phyloP scores from a whole-genome alignment of 1,140 invertebrate species.

The Heliothis subflexa region DNA sequence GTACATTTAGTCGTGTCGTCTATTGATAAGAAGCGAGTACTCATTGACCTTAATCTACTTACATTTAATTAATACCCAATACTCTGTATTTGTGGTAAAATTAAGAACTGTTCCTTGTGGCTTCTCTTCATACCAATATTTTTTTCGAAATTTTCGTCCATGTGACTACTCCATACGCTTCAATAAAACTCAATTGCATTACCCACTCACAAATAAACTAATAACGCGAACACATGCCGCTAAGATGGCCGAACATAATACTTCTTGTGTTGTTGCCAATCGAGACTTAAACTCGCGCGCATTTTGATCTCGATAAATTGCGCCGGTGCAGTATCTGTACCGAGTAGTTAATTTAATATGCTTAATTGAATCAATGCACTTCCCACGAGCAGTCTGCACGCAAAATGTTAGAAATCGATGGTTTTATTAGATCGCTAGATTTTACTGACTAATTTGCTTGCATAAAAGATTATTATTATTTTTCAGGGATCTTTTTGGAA shows the following conservation, averaged over 20 bases:
- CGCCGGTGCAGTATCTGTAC: conserved; percentile 52
- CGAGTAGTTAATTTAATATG: conserved; percentile 57
- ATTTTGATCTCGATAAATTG: conserved; percentile 51
- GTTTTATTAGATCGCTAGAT: conserved; percentile 14
- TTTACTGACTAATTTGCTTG: background rate
- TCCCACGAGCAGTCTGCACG: conserved; percentile 63
- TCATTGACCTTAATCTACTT: background rate
- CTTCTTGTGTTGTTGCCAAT: conserved; percentile 51
- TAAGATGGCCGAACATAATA: conserved; percentile 51
- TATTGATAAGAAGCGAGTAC: background rate
- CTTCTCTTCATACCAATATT: background rate
- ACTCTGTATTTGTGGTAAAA: background rate
- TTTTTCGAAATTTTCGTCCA: background rate
- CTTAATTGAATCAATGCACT: conserved; percentile 65
- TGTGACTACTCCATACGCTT: background rate
- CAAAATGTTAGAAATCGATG: conserved; percentile 55
- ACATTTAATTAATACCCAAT: background rate
- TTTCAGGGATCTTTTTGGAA: no score
- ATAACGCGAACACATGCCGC: conserved; percentile 37
- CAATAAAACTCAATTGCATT: conserved; percentile 36
- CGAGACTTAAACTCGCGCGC: conserved; percentile 54
- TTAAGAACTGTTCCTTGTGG: no score
- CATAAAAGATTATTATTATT: background rate
- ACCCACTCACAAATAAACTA: conserved; percentile 32
- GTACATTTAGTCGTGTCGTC: background rate